Conservation (phyloP, 2,113 vertebrate genomes). For the Alectura lathami region DNA sequence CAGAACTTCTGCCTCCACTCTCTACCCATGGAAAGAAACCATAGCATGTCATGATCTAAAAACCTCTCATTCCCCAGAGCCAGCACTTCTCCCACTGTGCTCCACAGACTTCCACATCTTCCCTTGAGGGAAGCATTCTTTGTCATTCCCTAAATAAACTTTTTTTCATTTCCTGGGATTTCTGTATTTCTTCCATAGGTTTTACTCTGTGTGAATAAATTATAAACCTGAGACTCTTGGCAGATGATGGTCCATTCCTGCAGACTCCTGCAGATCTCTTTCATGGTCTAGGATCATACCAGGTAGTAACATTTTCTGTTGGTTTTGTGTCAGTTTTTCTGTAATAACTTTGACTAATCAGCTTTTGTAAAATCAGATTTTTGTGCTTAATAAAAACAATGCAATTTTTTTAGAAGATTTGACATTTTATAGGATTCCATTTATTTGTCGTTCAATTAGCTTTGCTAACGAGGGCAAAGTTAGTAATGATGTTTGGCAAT, state of each 20-base stretch:
- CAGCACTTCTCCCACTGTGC: background rate
- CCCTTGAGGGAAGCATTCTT: conserved; percentile 20
- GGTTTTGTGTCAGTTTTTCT: background rate
- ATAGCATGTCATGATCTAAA: background rate
- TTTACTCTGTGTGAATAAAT: background rate
- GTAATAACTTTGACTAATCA: background rate
- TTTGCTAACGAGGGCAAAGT: conserved; percentile 60
- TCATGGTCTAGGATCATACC: background rate
- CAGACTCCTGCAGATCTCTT: background rate
- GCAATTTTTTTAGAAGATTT: background rate
- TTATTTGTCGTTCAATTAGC: conserved; percentile 62
- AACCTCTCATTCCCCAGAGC: background rate
- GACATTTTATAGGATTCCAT: conserved; percentile 37
- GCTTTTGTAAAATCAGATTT: conserved; percentile 26
- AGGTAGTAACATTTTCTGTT: background rate
- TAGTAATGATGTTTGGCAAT: conserved; percentile 63
- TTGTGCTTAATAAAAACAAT: conserved; percentile 34
- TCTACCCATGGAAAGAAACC: background rate
- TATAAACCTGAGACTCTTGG: background rate
- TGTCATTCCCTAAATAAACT: background rate
- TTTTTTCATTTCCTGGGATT: background rate
- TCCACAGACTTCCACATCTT: conserved; percentile 1
- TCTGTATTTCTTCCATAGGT: background rate
- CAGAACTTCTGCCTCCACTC: background rate
- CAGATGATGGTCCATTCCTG: background rate